Base-by-base conservation (phyloP, 2,888 invertebrate genomes). In the Acanthococcus lagerstroemiae region DNA sequence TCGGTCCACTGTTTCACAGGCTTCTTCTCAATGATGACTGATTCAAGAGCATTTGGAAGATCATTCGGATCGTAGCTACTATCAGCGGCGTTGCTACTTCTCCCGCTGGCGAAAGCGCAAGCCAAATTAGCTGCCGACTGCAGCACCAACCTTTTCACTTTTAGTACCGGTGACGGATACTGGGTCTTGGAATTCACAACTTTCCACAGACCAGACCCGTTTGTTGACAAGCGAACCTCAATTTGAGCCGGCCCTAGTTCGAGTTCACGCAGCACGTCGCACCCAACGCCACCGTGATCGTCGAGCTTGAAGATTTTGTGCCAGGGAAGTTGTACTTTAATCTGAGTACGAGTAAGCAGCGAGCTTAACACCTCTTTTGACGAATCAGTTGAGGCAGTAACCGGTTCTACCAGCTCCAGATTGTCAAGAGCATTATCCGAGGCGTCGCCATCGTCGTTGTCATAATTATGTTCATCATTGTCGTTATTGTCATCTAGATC, bases 161-260 rank as follows among this genome's bases (percentile, higher is more conserved):
- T 65, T 2, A 69, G 61, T 12, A 68, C 68, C n/a, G 66, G 68
- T 1, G 68, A 55, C 17, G 52, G 25, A 3, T 55, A 26, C 22
- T 48, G 46, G 4, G 55, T 30, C 3, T 25, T 22, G 6, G 46
- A 46, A 37, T 56, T 48, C 0, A 65, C 54, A 3, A 67, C 57
- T 37, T 68, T 58, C 68, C 66, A 67, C 44, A 48, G 58, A 5
- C 61, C 17, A 25, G 21, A 22, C 3, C 17, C n/a, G 22, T 66
- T 57, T 4, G 69, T 56, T 2, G 58, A 60, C 21, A 69, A 25
- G 19, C 66, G 65, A 1, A 69, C 67, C 66, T 69, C 66, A 3
- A 69, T 66, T 52, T 69, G 66, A 9, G 68, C 69, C 1, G 69
- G 69, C 1, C 69, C 69, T 15, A 69, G 54, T 26, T 69, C 69